Evolutionary conservation across 2,888 invertebrate species (phyloP).

Genomic region (Cephalotes varians): DNA sequence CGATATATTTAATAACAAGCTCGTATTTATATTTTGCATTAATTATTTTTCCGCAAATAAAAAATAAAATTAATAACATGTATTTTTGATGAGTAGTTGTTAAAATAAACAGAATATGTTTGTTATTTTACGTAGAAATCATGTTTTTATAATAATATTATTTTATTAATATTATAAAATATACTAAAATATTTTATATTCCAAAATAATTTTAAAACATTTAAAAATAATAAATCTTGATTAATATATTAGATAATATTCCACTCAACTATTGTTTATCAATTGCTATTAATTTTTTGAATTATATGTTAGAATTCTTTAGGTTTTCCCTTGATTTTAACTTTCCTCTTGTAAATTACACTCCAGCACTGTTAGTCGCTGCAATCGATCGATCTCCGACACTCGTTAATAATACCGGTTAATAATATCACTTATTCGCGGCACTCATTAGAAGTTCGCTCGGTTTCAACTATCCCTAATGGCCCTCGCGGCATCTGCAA

Average conservation of each 20-base stretch:
- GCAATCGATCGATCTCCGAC: conserved; percentile 42
- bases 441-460: conserved; percentile 17
- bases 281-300: not conserved
- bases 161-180: not conserved
- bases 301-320: not conserved
- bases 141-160: not conserved
- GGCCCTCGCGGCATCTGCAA: conserved; percentile 25
- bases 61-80: not conserved
- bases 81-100: not conserved
- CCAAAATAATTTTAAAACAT: not conserved
- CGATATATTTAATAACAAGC: not conserved
- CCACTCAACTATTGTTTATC: not conserved
- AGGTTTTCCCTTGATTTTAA: not conserved
- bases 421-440: conserved; percentile 51
- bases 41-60: not conserved
- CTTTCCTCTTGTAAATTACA: not conserved
- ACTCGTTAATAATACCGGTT: conserved; percentile 49
- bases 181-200: not conserved
- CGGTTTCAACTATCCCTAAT: conserved; percentile 40
- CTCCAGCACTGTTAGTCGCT: conserved; percentile 16
- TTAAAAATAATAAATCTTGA: not conserved
- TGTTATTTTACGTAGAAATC: not conserved
- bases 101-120: conserved; percentile 13
- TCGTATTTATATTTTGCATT: not conserved
- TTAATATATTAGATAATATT: not conserved